These are phyloP conservation scores for Diarsia rubi DNA, from an alignment of 2,888 invertebrate genomes.

Conservation along the genomic window DNA sequence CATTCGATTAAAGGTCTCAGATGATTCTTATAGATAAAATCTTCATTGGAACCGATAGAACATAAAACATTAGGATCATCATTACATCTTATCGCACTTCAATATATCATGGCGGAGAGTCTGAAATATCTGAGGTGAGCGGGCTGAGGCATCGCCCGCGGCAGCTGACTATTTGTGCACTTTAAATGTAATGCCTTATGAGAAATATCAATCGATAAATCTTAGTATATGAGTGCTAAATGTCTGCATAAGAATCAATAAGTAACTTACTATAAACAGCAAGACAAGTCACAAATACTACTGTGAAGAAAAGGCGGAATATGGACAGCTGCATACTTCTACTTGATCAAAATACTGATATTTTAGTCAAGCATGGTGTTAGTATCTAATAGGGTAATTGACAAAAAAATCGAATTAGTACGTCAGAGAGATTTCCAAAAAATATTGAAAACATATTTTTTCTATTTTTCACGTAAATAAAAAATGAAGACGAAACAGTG, in stretches of 20 bases:
- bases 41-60: constrained; percentile 37
- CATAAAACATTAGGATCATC: constrained; percentile 51
- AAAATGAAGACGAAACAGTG: too few relatives aligned
- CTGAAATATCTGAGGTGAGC: constrained; percentile 46
- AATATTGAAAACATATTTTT: too few relatives aligned
- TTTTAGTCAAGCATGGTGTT: not conserved
- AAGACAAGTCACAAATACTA: constrained; percentile 20
- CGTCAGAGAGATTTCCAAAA: too few relatives aligned
- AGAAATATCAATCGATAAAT: constrained; percentile 58
- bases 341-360: not conserved
- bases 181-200: constrained; percentile 54
- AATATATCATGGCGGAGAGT: constrained; percentile 39
- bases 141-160: constrained; percentile 40
- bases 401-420: too few relatives aligned
- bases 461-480: too few relatives aligned
- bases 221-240: constrained; percentile 32
- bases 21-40: constrained; percentile 26
- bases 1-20: constrained; percentile 13
- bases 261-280: not conserved
- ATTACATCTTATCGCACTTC: constrained; percentile 46
- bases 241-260: constrained; percentile 33
- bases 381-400: not conserved
- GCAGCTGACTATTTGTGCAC: constrained; percentile 40
- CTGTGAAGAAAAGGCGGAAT: not conserved
- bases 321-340: not conserved